These are phyloP conservation scores for Channa maculata DNA, from an alignment of 2,113 vertebrate genomes.

Conservation along the genomic window DNA sequence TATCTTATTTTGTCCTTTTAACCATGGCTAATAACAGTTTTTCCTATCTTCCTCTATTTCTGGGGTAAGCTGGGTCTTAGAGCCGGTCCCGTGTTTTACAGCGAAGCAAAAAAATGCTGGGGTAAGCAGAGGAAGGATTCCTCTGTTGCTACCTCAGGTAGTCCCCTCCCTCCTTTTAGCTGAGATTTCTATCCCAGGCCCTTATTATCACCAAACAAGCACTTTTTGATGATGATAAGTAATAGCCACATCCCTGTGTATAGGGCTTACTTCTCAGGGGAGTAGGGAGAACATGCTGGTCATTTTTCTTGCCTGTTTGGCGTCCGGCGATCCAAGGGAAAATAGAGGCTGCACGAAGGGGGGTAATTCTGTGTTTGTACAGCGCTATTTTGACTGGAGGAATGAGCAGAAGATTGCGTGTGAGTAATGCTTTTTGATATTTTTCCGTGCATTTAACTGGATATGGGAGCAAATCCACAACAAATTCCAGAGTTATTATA, in stretches of 20 bases:
- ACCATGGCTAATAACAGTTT: constrained; percentile 74
- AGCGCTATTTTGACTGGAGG: constrained; percentile 43
- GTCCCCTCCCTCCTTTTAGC: constrained; percentile 74
- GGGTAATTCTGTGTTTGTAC: constrained; percentile 54
- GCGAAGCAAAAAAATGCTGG: constrained; percentile 74
- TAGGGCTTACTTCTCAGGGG: constrained; percentile 75
- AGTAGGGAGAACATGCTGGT: constrained; percentile 66
- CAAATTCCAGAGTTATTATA: constrained; percentile 16
- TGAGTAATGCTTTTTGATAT: constrained; percentile 44
- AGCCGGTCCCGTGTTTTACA: constrained; percentile 69
- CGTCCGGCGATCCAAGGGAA: constrained; percentile 59
- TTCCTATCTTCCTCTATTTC: constrained; percentile 76
- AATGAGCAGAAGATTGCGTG: constrained; percentile 28
- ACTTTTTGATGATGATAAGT: constrained; percentile 85
- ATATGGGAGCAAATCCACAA: neutral
- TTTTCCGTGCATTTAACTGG: constrained; percentile 18
- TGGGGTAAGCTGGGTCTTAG: constrained; percentile 77
- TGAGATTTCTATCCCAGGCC: constrained; percentile 78
- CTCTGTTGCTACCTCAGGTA: constrained; percentile 76
- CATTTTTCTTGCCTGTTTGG: constrained; percentile 81
- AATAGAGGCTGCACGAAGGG: constrained; percentile 51
- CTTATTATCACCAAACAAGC: constrained; percentile 84
- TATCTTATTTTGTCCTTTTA: constrained; percentile 71
- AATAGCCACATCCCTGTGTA: constrained; percentile 79
- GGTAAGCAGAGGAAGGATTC: constrained; percentile 79